Evolutionary conservation across 2,888 invertebrate species (phyloP).

Genomic region (Melangyna quadrimaculata): DNA sequence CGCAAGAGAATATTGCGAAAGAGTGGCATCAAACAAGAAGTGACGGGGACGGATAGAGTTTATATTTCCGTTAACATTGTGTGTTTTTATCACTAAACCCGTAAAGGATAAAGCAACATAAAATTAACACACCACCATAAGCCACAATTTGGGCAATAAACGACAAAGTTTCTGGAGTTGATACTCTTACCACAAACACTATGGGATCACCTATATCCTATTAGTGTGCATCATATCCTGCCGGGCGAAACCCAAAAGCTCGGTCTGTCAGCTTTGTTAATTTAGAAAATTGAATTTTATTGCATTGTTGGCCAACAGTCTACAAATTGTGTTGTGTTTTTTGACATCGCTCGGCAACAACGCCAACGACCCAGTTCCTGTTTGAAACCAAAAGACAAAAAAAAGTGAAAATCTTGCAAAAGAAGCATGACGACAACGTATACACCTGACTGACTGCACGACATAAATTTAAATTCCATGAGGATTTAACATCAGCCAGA

Average conservation of each 20-base stretch:
- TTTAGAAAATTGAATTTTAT: slow-evolving; percentile 67
- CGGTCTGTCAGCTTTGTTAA: slow-evolving; percentile 39
- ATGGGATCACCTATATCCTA: slow-evolving; percentile 16
- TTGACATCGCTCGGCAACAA: slow-evolving; percentile 17
- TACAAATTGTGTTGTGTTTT: slow-evolving; percentile 5
- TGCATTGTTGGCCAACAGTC: slow-evolving; percentile 59
- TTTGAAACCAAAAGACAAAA: neutral
- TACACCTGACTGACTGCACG: slow-evolving; percentile 49
- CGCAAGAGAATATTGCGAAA: too few relatives aligned
- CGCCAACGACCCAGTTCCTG: slow-evolving; percentile 51
- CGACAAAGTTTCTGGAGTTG: slow-evolving; percentile 43
- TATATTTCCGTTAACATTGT: neutral
- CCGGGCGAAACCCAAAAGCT: neutral
- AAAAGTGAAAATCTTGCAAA: slow-evolving; percentile 1
- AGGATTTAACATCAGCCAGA: slow-evolving; percentile 16
- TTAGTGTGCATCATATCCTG: neutral
- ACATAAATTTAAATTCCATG: slow-evolving; percentile 58
- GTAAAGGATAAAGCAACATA: slow-evolving; percentile 22
- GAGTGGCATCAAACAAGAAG: too few relatives aligned
- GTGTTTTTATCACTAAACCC: slow-evolving; percentile 4
- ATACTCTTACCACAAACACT: neutral
- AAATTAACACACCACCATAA: slow-evolving; percentile 44
- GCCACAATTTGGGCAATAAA: slow-evolving; percentile 53
- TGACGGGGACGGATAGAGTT: too few relatives aligned
- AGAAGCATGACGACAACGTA: slow-evolving; percentile 26